phyloP scores from a whole-genome alignment of 2,888 invertebrate species.

The Dasypolia templi region DNA sequence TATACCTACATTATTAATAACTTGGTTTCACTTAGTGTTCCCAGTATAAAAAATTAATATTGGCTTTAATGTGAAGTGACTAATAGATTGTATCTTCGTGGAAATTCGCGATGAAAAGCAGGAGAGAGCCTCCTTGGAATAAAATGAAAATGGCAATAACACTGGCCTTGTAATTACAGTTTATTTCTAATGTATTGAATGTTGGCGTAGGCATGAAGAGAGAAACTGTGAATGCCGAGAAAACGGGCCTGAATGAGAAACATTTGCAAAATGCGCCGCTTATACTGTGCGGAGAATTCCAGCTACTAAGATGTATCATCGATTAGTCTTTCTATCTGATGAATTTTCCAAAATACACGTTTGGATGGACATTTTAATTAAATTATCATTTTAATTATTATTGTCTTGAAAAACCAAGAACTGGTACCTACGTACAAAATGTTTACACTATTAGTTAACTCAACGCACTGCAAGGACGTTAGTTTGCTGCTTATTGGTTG shows the following conservation, averaged over 20 bases:
- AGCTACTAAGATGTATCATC: slow-evolving; percentile 20
- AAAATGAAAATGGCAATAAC: slow-evolving; percentile 48
- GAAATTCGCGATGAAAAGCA: slow-evolving; percentile 45
- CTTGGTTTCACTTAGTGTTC: slow-evolving; percentile 58
- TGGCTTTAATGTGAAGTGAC: slow-evolving; percentile 30
- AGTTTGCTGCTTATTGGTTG: slow-evolving; percentile 5
- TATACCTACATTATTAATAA: slow-evolving; percentile 53
- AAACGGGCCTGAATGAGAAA: slow-evolving; percentile 35
- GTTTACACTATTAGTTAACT: background rate
- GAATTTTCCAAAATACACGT: background rate
- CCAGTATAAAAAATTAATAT: slow-evolving; percentile 54
- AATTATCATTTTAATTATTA: background rate
- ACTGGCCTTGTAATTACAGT: slow-evolving; percentile 40
- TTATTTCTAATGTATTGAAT: slow-evolving; percentile 54
- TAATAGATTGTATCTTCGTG: slow-evolving; percentile 37
- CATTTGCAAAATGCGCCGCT: slow-evolving; percentile 45
- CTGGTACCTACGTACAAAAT: background rate
- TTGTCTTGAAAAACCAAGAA: background rate
- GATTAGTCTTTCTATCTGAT: slow-evolving; percentile 6
- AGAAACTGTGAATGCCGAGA: slow-evolving; percentile 52
- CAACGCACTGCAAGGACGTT: slow-evolving; percentile 11
- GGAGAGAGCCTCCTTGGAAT: slow-evolving; percentile 40
- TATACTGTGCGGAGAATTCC: slow-evolving; percentile 34
- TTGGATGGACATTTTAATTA: background rate
- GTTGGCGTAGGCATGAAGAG: slow-evolving; percentile 20